Evolutionary conservation across 2,797 vertebrate genomes (phyloP).

Genomic region (Gallinago solitaria): DNA sequence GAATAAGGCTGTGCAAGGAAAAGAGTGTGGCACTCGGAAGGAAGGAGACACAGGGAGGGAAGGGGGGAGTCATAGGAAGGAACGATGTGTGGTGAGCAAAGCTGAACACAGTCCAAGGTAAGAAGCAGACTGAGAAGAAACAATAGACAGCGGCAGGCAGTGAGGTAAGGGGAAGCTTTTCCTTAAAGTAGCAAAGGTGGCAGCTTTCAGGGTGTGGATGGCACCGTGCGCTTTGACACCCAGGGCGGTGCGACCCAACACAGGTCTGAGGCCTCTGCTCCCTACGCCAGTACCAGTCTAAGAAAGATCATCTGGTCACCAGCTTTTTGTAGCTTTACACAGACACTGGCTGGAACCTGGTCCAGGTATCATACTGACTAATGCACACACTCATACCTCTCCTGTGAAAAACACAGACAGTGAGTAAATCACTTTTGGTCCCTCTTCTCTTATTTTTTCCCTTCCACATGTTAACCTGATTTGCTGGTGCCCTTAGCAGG

Average conservation of each 20-base stretch:
- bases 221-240: accelerated
- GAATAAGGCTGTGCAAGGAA: background rate
- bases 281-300: background rate
- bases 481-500: background rate
- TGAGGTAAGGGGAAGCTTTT: background rate
- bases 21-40: background rate
- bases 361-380: background rate
- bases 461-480: background rate
- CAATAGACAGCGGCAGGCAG: background rate
- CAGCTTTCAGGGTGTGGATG: background rate
- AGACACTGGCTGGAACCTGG: background rate
- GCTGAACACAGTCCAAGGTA: background rate
- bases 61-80: background rate
- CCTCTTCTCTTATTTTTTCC: slow-evolving; percentile 3
- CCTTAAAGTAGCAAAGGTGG: background rate
- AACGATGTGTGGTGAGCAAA: background rate
- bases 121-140: background rate
- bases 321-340: background rate
- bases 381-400: background rate
- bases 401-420: background rate
- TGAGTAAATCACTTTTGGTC: background rate
- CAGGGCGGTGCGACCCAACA: accelerated
- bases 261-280: background rate
- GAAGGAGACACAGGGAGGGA: background rate
- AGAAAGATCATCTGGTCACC: background rate